Conservation (phyloP, 2,888 invertebrate species). For the Neria commutata region DNA sequence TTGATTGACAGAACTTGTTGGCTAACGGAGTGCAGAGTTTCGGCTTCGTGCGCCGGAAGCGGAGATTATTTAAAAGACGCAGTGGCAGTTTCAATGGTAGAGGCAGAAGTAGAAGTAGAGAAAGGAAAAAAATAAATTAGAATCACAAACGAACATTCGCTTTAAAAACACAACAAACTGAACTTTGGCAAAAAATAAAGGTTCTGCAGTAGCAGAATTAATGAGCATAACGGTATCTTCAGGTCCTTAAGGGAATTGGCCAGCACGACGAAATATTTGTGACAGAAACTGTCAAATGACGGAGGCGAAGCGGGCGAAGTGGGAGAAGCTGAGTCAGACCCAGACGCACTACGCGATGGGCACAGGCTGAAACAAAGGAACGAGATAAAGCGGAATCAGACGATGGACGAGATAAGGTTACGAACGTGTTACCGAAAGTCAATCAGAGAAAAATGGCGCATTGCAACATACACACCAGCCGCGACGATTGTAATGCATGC, state of each 20-base stretch:
- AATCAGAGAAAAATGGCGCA: slow-evolving; percentile 8
- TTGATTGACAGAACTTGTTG: slow-evolving; percentile 57
- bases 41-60: neutral
- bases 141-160: neutral
- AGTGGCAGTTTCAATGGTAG: too few species aligned
- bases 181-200: slow-evolving; percentile 15
- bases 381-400: too few species aligned
- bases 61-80: too few species aligned
- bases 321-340: too few species aligned
- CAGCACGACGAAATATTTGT: slow-evolving; percentile 37
- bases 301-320: too few species aligned
- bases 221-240: slow-evolving; percentile 50
- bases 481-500: too few species aligned
- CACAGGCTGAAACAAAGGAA: too few species aligned
- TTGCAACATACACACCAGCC: neutral
- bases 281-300: slow-evolving; percentile 20
- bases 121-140: slow-evolving; percentile 22
- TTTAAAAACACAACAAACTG: slow-evolving; percentile 1
- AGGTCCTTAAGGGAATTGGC: slow-evolving; percentile 12
- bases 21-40: slow-evolving; percentile 4
- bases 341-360: too few species aligned
- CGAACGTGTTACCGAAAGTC: slow-evolving; percentile 6
- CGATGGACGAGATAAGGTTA: too few species aligned
- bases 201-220: slow-evolving; percentile 41
- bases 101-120: neutral